These are phyloP conservation scores for Tragelaphus strepsiceros DNA, from an alignment of 2,113 vertebrate species.

Conservation along the genomic window DNA sequence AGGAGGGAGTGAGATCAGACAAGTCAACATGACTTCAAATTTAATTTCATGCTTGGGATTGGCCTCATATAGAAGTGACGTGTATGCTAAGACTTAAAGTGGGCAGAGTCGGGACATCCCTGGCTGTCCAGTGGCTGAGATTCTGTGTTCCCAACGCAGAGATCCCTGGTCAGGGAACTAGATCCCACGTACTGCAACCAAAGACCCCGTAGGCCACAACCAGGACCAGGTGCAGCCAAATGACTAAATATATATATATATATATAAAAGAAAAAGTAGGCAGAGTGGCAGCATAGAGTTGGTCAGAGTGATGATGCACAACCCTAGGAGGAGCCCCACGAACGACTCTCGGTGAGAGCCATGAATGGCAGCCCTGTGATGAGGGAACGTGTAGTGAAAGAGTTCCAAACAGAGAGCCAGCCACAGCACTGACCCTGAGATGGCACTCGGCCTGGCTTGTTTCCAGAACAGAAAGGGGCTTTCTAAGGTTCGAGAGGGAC, in stretches of 20 bases:
- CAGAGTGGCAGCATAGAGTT: neutral
- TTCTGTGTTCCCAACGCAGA: neutral
- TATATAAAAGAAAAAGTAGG: neutral
- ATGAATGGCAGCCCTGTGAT: neutral
- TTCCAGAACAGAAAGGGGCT: neutral
- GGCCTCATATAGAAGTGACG: neutral
- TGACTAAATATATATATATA: accelerated
- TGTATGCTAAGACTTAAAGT: neutral
- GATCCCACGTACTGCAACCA: neutral
- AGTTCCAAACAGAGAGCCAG: neutral
- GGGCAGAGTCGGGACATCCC: neutral
- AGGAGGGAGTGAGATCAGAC: neutral
- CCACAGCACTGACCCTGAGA: neutral
- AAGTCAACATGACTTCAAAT: neutral
- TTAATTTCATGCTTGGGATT: neutral
- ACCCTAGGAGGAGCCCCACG: neutral
- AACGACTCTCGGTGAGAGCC: neutral
- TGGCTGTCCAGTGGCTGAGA: neutral
- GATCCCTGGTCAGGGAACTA: neutral
- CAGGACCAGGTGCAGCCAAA: neutral
- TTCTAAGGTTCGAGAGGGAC: neutral
- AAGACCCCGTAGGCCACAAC: neutral
- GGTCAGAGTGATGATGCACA: neutral
- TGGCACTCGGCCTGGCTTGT: neutral
- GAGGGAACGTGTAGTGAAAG: neutral